Base-by-base conservation (phyloP, 53 echinoderm and acorn worm genomes). In the Mesocentrotus franciscanus region DNA sequence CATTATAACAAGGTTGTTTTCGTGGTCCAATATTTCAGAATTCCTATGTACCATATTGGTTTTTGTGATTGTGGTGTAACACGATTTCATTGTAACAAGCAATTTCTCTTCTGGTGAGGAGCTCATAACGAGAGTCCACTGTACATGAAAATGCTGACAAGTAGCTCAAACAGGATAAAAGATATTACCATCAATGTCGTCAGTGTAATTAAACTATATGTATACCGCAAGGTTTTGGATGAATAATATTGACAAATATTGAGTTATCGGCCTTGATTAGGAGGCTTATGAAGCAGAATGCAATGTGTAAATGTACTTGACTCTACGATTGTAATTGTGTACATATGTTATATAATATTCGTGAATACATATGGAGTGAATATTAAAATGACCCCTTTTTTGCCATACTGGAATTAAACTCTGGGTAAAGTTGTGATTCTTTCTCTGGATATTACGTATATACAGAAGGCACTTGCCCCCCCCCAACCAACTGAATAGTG, bases 351-450 rank as follows among this genome's bases (percentile, higher is more conserved):
- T 22, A 85, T 85, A 85, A 49, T 85, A 85, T 56, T 24, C 85
- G 85, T 55, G 26, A 85, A 85, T 56, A 85, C 85, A 85, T 85
- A 85, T 85, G 55, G 85, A 85, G 85, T 85, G 85, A 85, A 85
- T 85, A 85, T 85, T 85, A 85, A 85, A 85, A 85, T 9, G 56
- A 85, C 9, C 56, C 78, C 33, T 49, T 85, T 39, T 85, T 85
- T 85, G 85, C 85, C 85, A 85, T 85, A 85, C 85, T 85, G 85
- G 85, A 85, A 85, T 85, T 17, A 22, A 85, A 85, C 24, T 9
- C 0, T 55, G 1, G 9, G 33, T 9, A 24, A 85, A 22, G 15
- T 56, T 56, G 56, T 56, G 22, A 55, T 56, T 55, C 22, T 85
- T 85, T 56, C 32, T 78, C 13, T 78, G 11, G 34, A n/a, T 78